These are phyloP conservation scores for Calycopis cecrops DNA, from an alignment of 1,140 invertebrate species.

Conservation along the genomic window DNA sequence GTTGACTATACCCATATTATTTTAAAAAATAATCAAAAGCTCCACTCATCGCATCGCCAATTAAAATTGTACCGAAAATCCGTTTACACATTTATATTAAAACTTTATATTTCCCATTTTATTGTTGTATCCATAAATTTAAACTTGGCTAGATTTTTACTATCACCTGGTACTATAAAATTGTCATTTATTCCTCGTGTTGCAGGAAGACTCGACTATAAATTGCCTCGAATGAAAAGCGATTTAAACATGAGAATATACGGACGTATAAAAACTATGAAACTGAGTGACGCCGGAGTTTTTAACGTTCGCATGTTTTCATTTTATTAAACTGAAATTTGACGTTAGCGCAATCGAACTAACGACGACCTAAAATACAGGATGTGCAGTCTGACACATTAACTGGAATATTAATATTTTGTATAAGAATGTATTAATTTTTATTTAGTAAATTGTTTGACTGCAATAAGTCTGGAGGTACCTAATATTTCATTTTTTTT, in stretches of 20 bases:
- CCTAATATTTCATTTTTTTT: no score
- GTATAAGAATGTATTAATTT: no score
- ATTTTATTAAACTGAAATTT: conserved; percentile 28
- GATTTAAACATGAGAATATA: conserved; percentile 4
- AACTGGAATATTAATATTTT: no score
- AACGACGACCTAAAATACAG: no score
- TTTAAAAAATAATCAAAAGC: no score
- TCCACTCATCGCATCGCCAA: no score
- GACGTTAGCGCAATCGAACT: neutral
- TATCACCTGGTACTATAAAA: conserved; percentile 9
- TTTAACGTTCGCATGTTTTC: conserved; percentile 46
- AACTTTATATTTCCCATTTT: neutral
- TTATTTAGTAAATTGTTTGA: no score
- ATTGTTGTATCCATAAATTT: neutral
- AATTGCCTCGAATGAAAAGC: conserved; percentile 3
- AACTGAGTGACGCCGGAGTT: conserved; percentile 29
- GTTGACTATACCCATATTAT: no score
- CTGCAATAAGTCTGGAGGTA: no score
- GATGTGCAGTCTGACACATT: no score
- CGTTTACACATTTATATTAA: no score
- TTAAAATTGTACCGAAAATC: neutral
- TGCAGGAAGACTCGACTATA: conserved; percentile 5
- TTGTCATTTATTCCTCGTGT: conserved; percentile 1
- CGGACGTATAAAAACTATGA: conserved; percentile 23
- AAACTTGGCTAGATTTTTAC: neutral